phyloP scores from a whole-genome alignment of 2,888 invertebrate genomes.

The Acronicta alni region DNA sequence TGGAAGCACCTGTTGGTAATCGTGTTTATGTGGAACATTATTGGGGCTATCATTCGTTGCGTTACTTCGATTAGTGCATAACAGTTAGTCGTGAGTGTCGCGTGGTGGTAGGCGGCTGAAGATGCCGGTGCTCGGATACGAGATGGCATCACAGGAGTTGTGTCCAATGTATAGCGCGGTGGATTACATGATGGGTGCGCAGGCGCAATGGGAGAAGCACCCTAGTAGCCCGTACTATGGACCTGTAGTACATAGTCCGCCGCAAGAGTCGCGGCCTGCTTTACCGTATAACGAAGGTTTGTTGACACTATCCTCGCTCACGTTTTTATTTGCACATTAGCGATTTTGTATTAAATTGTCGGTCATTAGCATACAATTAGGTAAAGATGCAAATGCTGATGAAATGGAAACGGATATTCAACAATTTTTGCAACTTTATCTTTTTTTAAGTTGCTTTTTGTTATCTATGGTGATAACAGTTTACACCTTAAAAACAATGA shows the following conservation, averaged over 20 bases:
- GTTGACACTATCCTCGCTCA: constrained; percentile 55
- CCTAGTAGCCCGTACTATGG: constrained; percentile 66
- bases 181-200: constrained; percentile 71
- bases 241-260: constrained; percentile 64
- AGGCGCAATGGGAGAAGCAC: constrained; percentile 76
- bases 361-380: constrained; percentile 20
- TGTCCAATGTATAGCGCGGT: constrained; percentile 73
- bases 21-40: constrained; percentile 61
- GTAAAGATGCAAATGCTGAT: constrained; percentile 29
- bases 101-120: constrained; percentile 68
- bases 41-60: constrained; percentile 63
- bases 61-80: constrained; percentile 65
- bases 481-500: constrained; percentile 16
- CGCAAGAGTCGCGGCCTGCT: constrained; percentile 52
- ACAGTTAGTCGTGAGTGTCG: constrained; percentile 65
- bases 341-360: constrained; percentile 21
- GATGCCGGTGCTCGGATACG: constrained; percentile 84
- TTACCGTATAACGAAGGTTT: constrained; percentile 67
- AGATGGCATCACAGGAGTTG: constrained; percentile 79
- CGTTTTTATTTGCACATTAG: constrained; percentile 26
- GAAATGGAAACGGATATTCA: constrained; percentile 16
- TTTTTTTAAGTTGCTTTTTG: constrained; percentile 25
- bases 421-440: constrained; percentile 22
- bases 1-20: constrained; percentile 75
- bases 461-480: constrained; percentile 34